Conservation (phyloP, 2,113 vertebrate genomes). For the Hydrolagus affinis region DNA sequence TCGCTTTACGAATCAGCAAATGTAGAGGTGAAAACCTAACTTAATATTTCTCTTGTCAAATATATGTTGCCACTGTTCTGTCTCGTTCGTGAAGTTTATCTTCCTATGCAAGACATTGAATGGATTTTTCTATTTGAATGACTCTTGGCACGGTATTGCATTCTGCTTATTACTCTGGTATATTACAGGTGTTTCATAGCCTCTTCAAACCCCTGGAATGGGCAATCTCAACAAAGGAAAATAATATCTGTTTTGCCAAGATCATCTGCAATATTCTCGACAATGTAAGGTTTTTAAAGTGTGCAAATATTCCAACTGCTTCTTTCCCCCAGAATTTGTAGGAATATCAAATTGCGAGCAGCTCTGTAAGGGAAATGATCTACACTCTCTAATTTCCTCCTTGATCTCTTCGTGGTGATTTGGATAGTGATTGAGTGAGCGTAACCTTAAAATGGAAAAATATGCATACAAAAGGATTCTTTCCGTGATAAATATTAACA, state of each 20-base stretch:
- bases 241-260: conserved; percentile 82
- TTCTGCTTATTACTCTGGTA: neutral
- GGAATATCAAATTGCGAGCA: neutral
- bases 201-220: conserved; percentile 93
- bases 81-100: neutral
- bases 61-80: neutral
- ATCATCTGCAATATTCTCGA: conserved; percentile 81
- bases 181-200: conserved; percentile 74
- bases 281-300: conserved; percentile 56
- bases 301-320: neutral
- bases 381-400: too few relatives aligned
- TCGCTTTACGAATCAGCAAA: conserved; percentile 67
- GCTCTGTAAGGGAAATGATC: neutral
- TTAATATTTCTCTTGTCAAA: neutral
- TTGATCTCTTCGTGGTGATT: too few relatives aligned
- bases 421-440: too few relatives aligned
- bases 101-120: neutral
- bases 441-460: too few relatives aligned
- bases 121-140: neutral
- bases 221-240: conserved; percentile 75
- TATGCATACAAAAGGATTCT: too few relatives aligned
- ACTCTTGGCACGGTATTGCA: too few relatives aligned
- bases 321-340: neutral
- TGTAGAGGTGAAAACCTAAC: conserved; percentile 63
- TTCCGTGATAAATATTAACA: too few relatives aligned